Percentiles rank a stretch among this genome's conserved stretches.
These are phyloP conservation scores for Sebastes elongatus DNA, from an alignment of 2,797 vertebrate species.

Conservation along the genomic window DNA sequence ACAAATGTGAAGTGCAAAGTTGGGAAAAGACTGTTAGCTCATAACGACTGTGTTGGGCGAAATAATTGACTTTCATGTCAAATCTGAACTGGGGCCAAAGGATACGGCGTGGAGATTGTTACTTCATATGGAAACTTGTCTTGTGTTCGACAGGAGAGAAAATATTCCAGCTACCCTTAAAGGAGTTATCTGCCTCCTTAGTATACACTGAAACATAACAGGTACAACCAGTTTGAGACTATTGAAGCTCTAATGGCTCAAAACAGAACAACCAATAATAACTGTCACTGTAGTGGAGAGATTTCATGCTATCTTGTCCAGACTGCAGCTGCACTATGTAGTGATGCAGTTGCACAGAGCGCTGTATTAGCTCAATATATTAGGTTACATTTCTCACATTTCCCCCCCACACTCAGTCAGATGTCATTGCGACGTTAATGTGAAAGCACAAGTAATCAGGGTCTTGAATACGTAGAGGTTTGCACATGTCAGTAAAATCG, in stretches of 20 bases:
- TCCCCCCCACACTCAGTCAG: conserved; percentile 31
- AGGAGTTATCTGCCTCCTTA: conserved; percentile 28
- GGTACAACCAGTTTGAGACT: conserved; percentile 4
- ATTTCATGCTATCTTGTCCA: background rate
- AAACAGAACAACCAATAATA: conserved; percentile 2
- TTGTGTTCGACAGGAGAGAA: conserved; percentile 8
- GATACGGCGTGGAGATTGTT: conserved; percentile 1
- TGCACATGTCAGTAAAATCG: conserved; percentile 70
- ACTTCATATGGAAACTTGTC: background rate
- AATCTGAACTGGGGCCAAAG: conserved; percentile 48
- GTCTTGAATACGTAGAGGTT: conserved; percentile 63
- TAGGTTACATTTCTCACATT: conserved; percentile 53
- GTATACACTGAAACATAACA: conserved; percentile 26
- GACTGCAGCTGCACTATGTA: conserved; percentile 22
- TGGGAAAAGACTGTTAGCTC: conserved; percentile 68
- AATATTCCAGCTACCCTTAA: conserved; percentile 2
- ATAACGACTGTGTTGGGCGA: conserved; percentile 12
- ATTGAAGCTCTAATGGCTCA: background rate
- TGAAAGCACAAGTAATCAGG: conserved; percentile 79
- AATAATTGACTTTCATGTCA: conserved; percentile 11
- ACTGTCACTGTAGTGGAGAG: conserved; percentile 8
- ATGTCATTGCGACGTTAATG: conserved; percentile 47
- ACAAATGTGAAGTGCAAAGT: conserved; percentile 62
- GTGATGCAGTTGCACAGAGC: conserved; percentile 27
- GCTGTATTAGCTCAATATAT: conserved; percentile 20